These are phyloP conservation scores for Dolichomitus sp. DNA, from an alignment of 2,888 invertebrate genomes.

Conservation along the genomic window DNA sequence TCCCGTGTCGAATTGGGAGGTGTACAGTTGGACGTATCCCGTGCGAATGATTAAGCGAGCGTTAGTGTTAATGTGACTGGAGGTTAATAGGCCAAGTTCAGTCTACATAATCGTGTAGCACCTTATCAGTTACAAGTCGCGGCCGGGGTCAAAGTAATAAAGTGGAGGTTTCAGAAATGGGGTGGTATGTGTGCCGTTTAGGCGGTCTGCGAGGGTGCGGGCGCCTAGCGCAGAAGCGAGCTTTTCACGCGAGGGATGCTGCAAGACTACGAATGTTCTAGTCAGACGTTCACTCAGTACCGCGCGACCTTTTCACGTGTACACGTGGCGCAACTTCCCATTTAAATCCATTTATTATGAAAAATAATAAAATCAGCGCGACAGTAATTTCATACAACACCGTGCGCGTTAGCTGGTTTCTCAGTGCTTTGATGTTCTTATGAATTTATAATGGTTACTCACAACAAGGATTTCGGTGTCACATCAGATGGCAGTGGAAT, in stretches of 20 bases:
- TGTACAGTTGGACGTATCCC: background rate
- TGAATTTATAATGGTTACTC: constrained; percentile 69
- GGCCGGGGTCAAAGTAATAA: constrained; percentile 65
- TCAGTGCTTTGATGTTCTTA: background rate
- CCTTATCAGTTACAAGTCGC: constrained; percentile 50
- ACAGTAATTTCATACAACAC: background rate
- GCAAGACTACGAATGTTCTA: constrained; percentile 68
- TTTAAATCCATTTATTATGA: background rate
- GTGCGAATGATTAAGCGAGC: constrained; percentile 27
- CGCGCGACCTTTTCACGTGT: constrained; percentile 71
- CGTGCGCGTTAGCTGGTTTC: background rate
- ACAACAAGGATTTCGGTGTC: constrained; percentile 75
- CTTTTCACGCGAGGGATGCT: constrained; percentile 74
- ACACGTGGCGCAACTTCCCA: constrained; percentile 58
- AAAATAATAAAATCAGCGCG: background rate
- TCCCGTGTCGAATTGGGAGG: no score
- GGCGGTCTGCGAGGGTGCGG: constrained; percentile 23
- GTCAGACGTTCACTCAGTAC: constrained; percentile 70
- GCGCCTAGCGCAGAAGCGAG: constrained; percentile 73
- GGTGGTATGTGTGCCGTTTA: constrained; percentile 13
- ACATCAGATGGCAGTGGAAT: constrained; percentile 70
- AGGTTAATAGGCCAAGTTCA: constrained; percentile 53
- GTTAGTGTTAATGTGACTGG: constrained; percentile 37
- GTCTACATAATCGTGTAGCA: constrained; percentile 34
- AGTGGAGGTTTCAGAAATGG: constrained; percentile 56